These are phyloP conservation scores for Brachionus paranguensis DNA, from an alignment of 1,140 invertebrate species.

Conservation along the genomic window DNA sequence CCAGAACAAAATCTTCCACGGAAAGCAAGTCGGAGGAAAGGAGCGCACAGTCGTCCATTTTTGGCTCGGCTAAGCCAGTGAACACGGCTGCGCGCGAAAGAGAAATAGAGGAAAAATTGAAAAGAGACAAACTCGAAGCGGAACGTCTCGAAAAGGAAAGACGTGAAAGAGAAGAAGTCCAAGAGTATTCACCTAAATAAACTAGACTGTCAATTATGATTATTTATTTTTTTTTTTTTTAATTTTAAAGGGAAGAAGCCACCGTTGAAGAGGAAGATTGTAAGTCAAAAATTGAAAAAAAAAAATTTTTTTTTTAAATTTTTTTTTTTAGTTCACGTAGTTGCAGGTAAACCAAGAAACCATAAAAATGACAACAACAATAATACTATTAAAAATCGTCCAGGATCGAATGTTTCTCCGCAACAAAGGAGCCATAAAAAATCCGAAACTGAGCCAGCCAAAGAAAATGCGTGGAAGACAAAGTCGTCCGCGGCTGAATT, in stretches of 20 bases:
- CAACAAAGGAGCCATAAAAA: constrained; percentile 4
- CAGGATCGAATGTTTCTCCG: background rate
- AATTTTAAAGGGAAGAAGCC: background rate
- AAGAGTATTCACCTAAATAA: background rate
- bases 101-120: constrained; percentile 61
- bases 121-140: constrained; percentile 44
- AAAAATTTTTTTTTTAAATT: background rate
- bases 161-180: background rate
- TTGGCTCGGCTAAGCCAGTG: constrained; percentile 84
- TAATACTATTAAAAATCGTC: constrained; percentile 29
- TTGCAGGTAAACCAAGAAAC: background rate
- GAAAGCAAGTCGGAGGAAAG: constrained; percentile 56
- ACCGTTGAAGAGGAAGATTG: background rate
- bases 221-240: background rate
- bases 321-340: background rate
- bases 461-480: background rate
- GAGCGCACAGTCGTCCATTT: constrained; percentile 59
- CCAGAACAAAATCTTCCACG: constrained; percentile 66
- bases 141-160: constrained; percentile 27
- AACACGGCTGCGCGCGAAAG: constrained; percentile 75
- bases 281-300: background rate
- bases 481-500: background rate
- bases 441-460: background rate
- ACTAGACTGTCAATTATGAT: background rate
- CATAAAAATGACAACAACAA: constrained; percentile 29